Evolutionary conservation across 2,113 vertebrate genomes (phyloP), one percentile per base, ranked within the genome.

Genomic region (Charadrius vociferus): DNA sequence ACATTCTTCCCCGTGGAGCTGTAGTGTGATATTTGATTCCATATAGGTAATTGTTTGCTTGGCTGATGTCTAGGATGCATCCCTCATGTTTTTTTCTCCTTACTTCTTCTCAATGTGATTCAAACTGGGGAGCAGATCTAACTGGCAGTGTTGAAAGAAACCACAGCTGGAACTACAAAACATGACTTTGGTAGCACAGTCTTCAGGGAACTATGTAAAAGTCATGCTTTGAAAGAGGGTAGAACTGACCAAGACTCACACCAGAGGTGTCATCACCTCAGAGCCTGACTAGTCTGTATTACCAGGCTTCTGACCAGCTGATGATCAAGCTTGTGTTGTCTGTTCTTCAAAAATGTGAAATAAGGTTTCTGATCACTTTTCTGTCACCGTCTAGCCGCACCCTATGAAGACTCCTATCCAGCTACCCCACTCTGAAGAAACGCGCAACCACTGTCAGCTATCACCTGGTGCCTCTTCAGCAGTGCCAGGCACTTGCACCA

Each of bases 391-490:
- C 45, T 18, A 11, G 7, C 15, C 24, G 20, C 13, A 8, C 20
- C 24, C 47, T 45, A 29, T 68, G 68, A 10, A 84, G 15, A 56
- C 6, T 37, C 11, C 36, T 20, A 12, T 23, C 27, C 50, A 82
- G 55, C 13, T 14, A 45, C 14, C 0, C 19, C 41, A 23, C 0
- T 0, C 8, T 3, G 2, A 37, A 77, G 36, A 92, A 71, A 84
- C 10, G 47, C 9, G n/a, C 36, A 43, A 85, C 9, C 9, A n/a
- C 12, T 7, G 5, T 4, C 47, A 67, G n/a, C 23, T 41, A 24
- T 43, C 26, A 65, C 12, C 17, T 43, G 37, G 52, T 32, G 29
- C 10, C 34, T 68, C 36, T 52, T 37, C n/a, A 62, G 65, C 1
- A 61, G 24, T 13, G 62, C 16, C 14, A 41, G 24, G 15, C 13